Evolutionary conservation across 1,140 invertebrate genomes (phyloP), one percentile per base, ranked within the genome.

Genomic region (Anastrepha ludens): DNA sequence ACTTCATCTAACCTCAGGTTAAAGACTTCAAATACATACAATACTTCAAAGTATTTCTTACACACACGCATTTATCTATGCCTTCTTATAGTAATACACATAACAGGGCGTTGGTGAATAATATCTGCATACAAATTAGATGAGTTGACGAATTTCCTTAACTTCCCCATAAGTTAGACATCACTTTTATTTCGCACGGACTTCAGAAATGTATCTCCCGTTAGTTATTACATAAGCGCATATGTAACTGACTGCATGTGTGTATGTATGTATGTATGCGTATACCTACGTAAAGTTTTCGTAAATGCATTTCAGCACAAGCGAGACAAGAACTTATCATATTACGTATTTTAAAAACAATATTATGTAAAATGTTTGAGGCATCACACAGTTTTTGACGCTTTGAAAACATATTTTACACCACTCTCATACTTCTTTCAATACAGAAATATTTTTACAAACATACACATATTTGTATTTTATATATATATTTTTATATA

Each of bases 241-340:
- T 44, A 11, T 74, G 11, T 44, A 47, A 17, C 0, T 7, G 8
- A 3, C 9, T 17, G 0, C 29, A 29, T 29, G 29, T 29, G 29
- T 29, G 29, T 29, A 29, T 29, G 29, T 29, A 29, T 29, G 29
- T 29, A 29, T 29, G 29, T 29, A 29, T 29, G 29, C 29, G 29
- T 29, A 55, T 55, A 55, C 9, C 50, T 7, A 55, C 50, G 29
- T 29, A 29, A 29, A 55, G 50, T 55, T 20, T 65, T 29, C 29
- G 29, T 29, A 55, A 20, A 55, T 58, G 17, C 41, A 58, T 58
- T 74, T 74, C 1, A 55, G 6, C 50, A 20, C n/a, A 81, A 81
- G 74, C n/a, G 47, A 81, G 74, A 81, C 47, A n/a, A 20, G 17
- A 81, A 81, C 44, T 55, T 55, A 81, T 50, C 20, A n/a, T n/a